Evolutionary conservation across 1,140 invertebrate species (phyloP).

Genomic region (Drosophila persimilis): DNA sequence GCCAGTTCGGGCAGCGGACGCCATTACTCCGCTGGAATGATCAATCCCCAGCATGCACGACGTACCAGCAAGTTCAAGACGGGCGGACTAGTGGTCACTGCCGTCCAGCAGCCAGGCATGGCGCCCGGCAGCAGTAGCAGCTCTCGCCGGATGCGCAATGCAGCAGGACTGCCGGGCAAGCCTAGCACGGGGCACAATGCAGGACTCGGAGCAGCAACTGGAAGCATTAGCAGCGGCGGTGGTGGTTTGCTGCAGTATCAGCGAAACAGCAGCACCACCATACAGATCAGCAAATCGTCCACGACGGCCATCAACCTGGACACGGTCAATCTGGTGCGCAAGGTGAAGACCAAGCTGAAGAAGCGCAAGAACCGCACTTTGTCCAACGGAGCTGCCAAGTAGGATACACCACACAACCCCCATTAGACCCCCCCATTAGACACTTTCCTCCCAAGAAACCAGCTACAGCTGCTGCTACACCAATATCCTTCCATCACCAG

Average conservation of each 20-base stretch:
- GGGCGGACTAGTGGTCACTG: conserved; percentile 85
- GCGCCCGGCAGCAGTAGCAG: conserved; percentile 30
- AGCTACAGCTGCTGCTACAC: conserved; percentile 1
- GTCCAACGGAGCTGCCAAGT: conserved; percentile 40
- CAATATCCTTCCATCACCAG: too few relatives aligned
- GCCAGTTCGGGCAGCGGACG: conserved; percentile 4
- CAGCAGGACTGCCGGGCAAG: conserved; percentile 24
- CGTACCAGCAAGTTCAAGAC: conserved; percentile 84
- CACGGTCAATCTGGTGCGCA: conserved; percentile 67
- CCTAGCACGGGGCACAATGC: conserved; percentile 2
- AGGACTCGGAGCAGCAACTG: conserved; percentile 8
- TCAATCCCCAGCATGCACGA: neutral
- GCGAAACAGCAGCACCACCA: conserved; percentile 10
- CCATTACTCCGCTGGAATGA: conserved; percentile 34
- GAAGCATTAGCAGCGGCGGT: neutral
- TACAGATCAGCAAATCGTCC: conserved; percentile 39
- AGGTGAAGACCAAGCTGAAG: conserved; percentile 78
- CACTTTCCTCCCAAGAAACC: neutral
- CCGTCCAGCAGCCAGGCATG: conserved; percentile 71
- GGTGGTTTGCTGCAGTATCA: conserved; percentile 33
- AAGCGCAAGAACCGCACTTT: conserved; percentile 71
- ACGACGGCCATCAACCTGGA: conserved; percentile 44
- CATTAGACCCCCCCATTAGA: neutral
- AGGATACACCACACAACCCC: conserved; percentile 1
- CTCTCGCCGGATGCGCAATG: conserved; percentile 52